Percentiles rank a stretch among this genome's conserved stretches.
These are phyloP conservation scores for Tinea semifulvella DNA, from an alignment of 2,888 invertebrate species.

Conservation along the genomic window DNA sequence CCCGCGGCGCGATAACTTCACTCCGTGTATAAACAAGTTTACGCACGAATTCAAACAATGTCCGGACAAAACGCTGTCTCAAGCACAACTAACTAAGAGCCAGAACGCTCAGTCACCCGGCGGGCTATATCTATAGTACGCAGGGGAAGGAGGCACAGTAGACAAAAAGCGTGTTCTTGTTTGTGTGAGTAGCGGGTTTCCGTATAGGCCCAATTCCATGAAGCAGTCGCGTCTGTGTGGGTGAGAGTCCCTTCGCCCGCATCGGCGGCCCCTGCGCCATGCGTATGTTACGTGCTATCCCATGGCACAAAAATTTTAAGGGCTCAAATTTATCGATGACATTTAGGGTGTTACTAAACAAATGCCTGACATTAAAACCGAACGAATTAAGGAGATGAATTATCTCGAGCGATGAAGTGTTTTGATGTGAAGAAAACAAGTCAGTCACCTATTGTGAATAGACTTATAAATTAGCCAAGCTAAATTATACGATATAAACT, in stretches of 20 bases:
- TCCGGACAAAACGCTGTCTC: background rate
- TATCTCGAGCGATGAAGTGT: too few relatives aligned
- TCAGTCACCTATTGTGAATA: too few relatives aligned
- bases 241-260: constrained; percentile 8
- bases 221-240: background rate
- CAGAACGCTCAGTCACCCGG: background rate
- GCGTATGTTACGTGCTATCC: constrained; percentile 2
- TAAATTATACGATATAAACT: too few relatives aligned
- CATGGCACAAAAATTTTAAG: constrained; percentile 5
- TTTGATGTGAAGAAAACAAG: too few relatives aligned
- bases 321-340: constrained; percentile 3
- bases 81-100: background rate
- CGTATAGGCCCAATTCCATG: background rate
- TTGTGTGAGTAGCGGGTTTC: constrained; percentile 10
- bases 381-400: background rate
- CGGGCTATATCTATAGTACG: constrained; percentile 2
- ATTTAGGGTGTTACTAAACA: constrained; percentile 2
- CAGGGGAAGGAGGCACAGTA: constrained; percentile 10
- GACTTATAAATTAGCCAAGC: too few relatives aligned
- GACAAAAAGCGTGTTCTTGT: background rate
- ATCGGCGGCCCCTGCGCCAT: constrained; percentile 5
- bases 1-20: constrained; percentile 4
- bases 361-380: background rate
- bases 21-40: constrained; percentile 6
- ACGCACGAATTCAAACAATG: background rate